Evolutionary conservation across 1,140 invertebrate genomes (phyloP), one percentile per base, ranked within the genome.

Genomic region (Rhyzopertha dominica): DNA sequence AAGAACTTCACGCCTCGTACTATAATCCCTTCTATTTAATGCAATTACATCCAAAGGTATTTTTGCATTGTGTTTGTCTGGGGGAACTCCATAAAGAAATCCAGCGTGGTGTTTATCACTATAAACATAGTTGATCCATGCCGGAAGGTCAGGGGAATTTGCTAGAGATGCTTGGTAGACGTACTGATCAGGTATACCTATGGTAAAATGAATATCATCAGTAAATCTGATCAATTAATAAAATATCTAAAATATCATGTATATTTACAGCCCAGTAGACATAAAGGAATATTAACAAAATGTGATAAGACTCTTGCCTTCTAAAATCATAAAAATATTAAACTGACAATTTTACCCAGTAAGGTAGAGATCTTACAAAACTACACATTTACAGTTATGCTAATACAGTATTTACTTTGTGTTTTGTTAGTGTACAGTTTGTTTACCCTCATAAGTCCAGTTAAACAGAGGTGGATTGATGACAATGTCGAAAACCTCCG

Each of bases 121-220:
- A 58, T 87, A 90, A 34, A 80, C 78, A 56, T 88, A 91, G 24
- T 82, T 76, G 53, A 92, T 80, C 89, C 89, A 92, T 7, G 74
- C 68, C 1, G 89, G 89, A 30, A 93, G 70, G 69, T 92, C 89
- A 0, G 89, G 87, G 32, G 81, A 76, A 53, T 81, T 76, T 1
- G 77, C 46, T 14, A 87, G 59, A 1, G 82, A 80, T 0, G 82
- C 74, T 51, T 80, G 78, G 60, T 83, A 85, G 3, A 76, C 74
- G 54, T 78, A 83, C 41, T 82, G 77, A 51, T 77, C 72, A 29
- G 71, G 64, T 46, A 70, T 73, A 53, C 68, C 74, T 75, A 56
- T 7, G 56, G 58, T 30, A 41, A 42, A 43, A 50, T 17, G n/a
- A n/a, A n/a, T n/a, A n/a, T n/a, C n/a, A n/a, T n/a, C n/a, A n/a